Conservation (phyloP, 2,113 vertebrate genomes). For the Microtus oregoni region DNA sequence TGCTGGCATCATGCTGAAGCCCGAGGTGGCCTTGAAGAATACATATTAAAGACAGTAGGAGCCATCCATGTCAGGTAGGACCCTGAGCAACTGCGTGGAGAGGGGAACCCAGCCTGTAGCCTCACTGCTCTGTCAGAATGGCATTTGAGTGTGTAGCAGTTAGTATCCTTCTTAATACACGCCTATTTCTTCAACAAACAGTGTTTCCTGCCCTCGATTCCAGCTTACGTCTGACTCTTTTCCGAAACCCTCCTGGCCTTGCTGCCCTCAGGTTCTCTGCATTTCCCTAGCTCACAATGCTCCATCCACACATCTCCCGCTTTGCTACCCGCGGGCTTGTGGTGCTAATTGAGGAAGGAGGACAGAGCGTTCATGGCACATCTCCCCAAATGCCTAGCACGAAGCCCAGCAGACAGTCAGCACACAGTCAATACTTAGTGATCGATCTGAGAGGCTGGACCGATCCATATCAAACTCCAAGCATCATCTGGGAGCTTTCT, state of each 20-base stretch:
- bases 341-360: slow-evolving; percentile 69
- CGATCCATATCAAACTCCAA: slow-evolving; percentile 74
- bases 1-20: neutral
- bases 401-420: slow-evolving; percentile 74
- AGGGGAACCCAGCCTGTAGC: neutral
- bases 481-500: slow-evolving; percentile 69
- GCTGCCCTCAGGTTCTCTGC: neutral
- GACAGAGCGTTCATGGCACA: slow-evolving; percentile 61
- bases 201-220: neutral
- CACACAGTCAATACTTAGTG: slow-evolving; percentile 80
- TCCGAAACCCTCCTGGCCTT: neutral
- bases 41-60: neutral
- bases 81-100: neutral
- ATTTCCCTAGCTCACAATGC: neutral
- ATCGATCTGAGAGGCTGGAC: slow-evolving; percentile 75
- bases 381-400: slow-evolving; percentile 78
- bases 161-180: neutral
- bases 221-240: neutral
- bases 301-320: neutral
- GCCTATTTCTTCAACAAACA: neutral
- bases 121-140: neutral
- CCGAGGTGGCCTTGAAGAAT: neutral
- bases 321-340: neutral
- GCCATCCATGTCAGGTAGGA: neutral
- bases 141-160: neutral